Base-by-base conservation (phyloP, 1,140 invertebrate species). In the Rhopalosiphum padi region DNA sequence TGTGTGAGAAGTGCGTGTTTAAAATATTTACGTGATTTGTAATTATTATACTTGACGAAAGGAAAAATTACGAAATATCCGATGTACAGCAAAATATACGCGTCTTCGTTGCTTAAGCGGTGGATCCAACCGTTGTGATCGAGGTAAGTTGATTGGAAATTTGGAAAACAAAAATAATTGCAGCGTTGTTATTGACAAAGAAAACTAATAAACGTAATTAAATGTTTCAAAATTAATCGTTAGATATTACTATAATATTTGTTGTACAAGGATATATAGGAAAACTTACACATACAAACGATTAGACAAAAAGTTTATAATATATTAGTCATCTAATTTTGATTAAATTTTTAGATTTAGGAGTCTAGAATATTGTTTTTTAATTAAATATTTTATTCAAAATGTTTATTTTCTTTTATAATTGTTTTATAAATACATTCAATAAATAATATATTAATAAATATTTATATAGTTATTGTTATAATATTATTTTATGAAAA, bases 51-150 rank as follows among this genome's bases (percentile, higher is more conserved):
- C 4, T 68, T 68, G 30, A 77, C 60, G 30, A n/a, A 46, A 11
- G 3, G 85, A 86, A 86, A 30, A 86, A 87, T 46, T 46, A 46
- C 86, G n/a, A 48, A 88, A 43, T 55, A 60, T 53, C 43, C 35
- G 35, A 90, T 55, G 88, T 41, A 30, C 88, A 11, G 22, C 88
- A 23, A 3, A 35, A 37, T 18, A 15, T 30, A 23, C 23, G 37
- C 35, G 37, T 90, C 35, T 90, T 60, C 35, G 35, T 60, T 48
- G 30, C 43, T 41, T 35, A 37, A 90, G 21, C 22, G 51, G 51
- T 53, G 88, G 88, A 60, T 41, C 51, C n/a, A 9, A 35, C 43
- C 88, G 35, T 90, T 25, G 51, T 90, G 88, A 90, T 90, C 88
- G 51, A 90, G 88, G 88, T 90, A 30, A 90, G 88, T 88, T 22